Conservation (phyloP, 2,888 invertebrate genomes). For the Omphaloscelis lunosa region DNA sequence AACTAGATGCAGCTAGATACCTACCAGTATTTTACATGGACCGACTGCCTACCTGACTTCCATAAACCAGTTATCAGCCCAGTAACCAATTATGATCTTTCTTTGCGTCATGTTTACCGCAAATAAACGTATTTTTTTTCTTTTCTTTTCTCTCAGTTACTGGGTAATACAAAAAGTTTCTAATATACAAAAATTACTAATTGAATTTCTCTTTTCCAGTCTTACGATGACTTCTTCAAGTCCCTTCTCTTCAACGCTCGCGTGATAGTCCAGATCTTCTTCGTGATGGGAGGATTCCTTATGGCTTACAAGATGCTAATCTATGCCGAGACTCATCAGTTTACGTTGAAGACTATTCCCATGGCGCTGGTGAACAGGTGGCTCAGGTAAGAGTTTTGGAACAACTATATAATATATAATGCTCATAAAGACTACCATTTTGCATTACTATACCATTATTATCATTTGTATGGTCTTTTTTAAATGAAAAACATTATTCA, state of each 20-base stretch:
- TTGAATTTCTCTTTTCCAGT: constrained; percentile 72
- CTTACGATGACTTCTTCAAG: constrained; percentile 88
- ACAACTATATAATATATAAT: no score
- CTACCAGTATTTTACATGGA: neutral
- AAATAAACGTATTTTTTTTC: no score
- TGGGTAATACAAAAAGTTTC: no score
- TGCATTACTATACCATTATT: no score
- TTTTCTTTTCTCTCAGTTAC: no score
- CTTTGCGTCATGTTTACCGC: no score
- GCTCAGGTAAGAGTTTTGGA: constrained; percentile 77
- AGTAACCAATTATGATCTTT: no score
- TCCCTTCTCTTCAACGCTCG: constrained; percentile 86
- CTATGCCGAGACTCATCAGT: constrained; percentile 84
- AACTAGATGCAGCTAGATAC: neutral
- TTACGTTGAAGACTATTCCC: constrained; percentile 83
- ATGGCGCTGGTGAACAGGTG: constrained; percentile 87
- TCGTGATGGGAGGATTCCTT: constrained; percentile 88
- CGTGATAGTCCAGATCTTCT: constrained; percentile 87
- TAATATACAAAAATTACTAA: neutral
- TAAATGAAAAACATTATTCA: no score
- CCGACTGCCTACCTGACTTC: no score
- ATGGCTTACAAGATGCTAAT: constrained; percentile 88
- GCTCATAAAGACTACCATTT: no score
- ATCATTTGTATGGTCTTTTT: no score
- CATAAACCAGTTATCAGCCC: no score